phyloP scores from a whole-genome alignment of 1,140 invertebrate species.

The Drosophila lacteicornis region DNA sequence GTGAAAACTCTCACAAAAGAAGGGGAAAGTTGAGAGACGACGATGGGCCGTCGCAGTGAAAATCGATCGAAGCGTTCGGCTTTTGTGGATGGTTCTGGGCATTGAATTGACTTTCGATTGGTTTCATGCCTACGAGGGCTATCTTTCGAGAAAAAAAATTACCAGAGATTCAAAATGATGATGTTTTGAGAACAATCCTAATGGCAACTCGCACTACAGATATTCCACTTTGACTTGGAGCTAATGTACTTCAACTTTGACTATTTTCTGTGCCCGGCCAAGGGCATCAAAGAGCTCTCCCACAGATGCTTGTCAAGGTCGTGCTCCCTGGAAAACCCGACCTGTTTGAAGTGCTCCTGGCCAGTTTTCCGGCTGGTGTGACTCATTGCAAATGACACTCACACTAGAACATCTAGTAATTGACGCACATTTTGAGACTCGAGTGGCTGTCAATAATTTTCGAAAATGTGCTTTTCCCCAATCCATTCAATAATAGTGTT shows the following conservation, averaged over 20 bases:
- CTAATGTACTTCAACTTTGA: no score
- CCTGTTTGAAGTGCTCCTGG: slow-evolving; percentile 13
- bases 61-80: slow-evolving; percentile 5
- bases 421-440: slow-evolving; percentile 66
- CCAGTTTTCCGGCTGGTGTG: slow-evolving; percentile 11
- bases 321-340: slow-evolving; percentile 37
- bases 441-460: slow-evolving; percentile 77
- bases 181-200: background rate
- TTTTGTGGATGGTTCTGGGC: slow-evolving; percentile 12
- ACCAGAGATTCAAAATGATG: background rate
- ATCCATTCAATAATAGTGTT: slow-evolving; percentile 67
- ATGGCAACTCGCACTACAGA: slow-evolving; percentile 33
- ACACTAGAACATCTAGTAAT: slow-evolving; percentile 47
- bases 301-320: slow-evolving; percentile 32
- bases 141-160: background rate
- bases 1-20: slow-evolving; percentile 33
- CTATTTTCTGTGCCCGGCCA: slow-evolving; percentile 35
- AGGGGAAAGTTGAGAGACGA: slow-evolving; percentile 43
- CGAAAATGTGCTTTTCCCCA: slow-evolving; percentile 29
- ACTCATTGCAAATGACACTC: slow-evolving; percentile 54
- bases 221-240: no score
- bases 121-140: background rate
- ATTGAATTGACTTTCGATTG: slow-evolving; percentile 31
- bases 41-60: background rate
- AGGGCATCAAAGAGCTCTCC: slow-evolving; percentile 33